Percentiles rank a stretch among this genome's conserved stretches.
Conservation (phyloP, 2,888 invertebrate genomes). For the Phorcus lineatus region DNA sequence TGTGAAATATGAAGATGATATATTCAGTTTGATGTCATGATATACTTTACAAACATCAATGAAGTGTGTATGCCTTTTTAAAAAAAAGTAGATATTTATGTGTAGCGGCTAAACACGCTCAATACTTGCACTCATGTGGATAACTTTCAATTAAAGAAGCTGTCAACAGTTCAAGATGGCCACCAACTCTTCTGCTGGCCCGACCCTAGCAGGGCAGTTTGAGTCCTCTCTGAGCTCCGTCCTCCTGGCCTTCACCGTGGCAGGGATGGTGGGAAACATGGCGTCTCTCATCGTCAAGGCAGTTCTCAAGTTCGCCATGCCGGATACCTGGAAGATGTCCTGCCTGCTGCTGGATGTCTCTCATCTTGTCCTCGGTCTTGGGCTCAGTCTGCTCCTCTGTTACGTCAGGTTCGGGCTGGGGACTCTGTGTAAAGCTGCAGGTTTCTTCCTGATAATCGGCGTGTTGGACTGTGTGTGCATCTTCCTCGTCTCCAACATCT, state of each 20-base stretch:
- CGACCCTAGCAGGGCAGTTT: slow-evolving; percentile 13
- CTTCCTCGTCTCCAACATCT: slow-evolving; percentile 53
- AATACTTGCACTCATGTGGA: too few relatives aligned
- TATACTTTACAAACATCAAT: too few relatives aligned
- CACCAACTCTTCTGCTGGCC: not conserved
- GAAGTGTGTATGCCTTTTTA: too few relatives aligned
- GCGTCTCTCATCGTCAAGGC: slow-evolving; percentile 52
- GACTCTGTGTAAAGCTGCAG: slow-evolving; percentile 46
- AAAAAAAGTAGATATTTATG: too few relatives aligned
- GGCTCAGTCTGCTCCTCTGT: slow-evolving; percentile 49
- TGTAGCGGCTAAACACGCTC: too few relatives aligned
- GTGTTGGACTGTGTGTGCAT: slow-evolving; percentile 55
- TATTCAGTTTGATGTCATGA: too few relatives aligned
- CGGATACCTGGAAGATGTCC: slow-evolving; percentile 63
- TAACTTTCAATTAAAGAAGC: too few relatives aligned
- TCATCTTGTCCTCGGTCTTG: slow-evolving; percentile 48
- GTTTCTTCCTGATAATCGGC: slow-evolving; percentile 60
- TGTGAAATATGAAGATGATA: too few relatives aligned
- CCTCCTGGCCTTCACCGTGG: slow-evolving; percentile 40
- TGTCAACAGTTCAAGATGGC: not conserved
- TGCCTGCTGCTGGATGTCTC: slow-evolving; percentile 54
- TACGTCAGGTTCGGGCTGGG: slow-evolving; percentile 34
- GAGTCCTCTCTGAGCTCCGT: slow-evolving; percentile 34
- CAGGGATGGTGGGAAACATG: slow-evolving; percentile 49
- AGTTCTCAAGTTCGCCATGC: slow-evolving; percentile 52